These are phyloP conservation scores for Exocentrus adspersus DNA, from an alignment of 2,888 invertebrate species.

Conservation along the genomic window DNA sequence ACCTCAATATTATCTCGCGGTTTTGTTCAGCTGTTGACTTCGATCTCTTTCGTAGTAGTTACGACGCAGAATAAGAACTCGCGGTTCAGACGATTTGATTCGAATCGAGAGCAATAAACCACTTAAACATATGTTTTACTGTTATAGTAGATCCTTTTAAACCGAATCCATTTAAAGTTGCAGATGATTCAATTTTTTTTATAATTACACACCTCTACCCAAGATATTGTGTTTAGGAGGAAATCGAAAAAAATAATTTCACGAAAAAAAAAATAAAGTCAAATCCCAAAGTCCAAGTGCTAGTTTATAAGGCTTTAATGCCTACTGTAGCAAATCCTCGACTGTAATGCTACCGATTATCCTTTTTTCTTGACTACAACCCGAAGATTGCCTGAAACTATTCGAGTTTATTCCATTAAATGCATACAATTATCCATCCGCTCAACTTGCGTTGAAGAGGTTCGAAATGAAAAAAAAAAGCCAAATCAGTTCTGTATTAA, in stretches of 20 bases:
- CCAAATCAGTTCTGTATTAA: constrained; percentile 22
- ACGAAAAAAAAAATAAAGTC: too few species aligned
- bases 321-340: not conserved
- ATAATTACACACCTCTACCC: too few species aligned
- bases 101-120: too few species aligned
- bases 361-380: constrained; percentile 1
- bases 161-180: too few species aligned
- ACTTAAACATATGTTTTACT: too few species aligned
- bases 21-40: constrained; percentile 37
- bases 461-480: constrained; percentile 4
- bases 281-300: too few species aligned
- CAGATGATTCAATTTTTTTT: too few species aligned
- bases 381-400: constrained; percentile 8
- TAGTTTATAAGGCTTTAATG: not conserved
- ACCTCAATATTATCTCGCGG: constrained; percentile 50
- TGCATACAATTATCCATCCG: constrained; percentile 24
- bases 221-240: too few species aligned
- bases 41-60: constrained; percentile 19
- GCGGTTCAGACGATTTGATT: too few species aligned
- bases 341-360: constrained; percentile 3
- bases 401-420: constrained; percentile 5
- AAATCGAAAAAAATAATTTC: too few species aligned
- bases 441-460: constrained; percentile 1
- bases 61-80: not conserved
- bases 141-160: too few species aligned